A percentile compares a stretch with the other conserved stretches of the same genome.
phyloP scores from a whole-genome alignment of 2,888 invertebrate species.

The Linnaemya tessellans region DNA sequence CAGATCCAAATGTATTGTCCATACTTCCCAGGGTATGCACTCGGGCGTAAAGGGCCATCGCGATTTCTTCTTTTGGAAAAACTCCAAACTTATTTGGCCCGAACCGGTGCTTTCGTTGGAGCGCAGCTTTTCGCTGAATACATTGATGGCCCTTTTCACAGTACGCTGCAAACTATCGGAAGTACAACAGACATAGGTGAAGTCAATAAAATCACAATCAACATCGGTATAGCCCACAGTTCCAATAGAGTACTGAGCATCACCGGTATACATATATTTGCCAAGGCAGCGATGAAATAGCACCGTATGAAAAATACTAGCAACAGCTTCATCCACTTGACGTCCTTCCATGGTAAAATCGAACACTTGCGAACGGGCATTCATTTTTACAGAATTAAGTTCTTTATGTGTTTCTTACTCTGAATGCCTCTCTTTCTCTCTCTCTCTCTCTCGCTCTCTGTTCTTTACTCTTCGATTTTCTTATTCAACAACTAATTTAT shows the following conservation, averaged over 20 bases:
- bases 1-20: constrained; percentile 96
- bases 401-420: background rate
- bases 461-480: constrained; percentile 7
- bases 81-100: constrained; percentile 96
- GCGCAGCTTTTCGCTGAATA: constrained; percentile 90
- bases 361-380: constrained; percentile 91
- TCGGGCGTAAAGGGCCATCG: constrained; percentile 96
- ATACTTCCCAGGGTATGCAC: constrained; percentile 98
- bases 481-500: constrained; percentile 31
- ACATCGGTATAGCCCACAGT: constrained; percentile 98
- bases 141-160: constrained; percentile 89
- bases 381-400: constrained; percentile 85
- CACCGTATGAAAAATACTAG: constrained; percentile 95
- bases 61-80: constrained; percentile 95
- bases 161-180: constrained; percentile 90
- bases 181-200: constrained; percentile 97
- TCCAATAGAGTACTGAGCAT: constrained; percentile 97
- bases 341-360: constrained; percentile 94
- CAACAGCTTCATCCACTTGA: constrained; percentile 96
- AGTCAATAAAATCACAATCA: constrained; percentile 98
- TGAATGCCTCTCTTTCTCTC: background rate
- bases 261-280: constrained; percentile 96
- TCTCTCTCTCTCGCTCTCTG: too few relatives aligned
- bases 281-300: constrained; percentile 95
- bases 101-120: constrained; percentile 89